A percentile compares a stretch with the other conserved stretches of the same genome.
These are phyloP conservation scores for Bombus superbus DNA, from an alignment of 1,140 invertebrate genomes.

Conservation along the genomic window DNA sequence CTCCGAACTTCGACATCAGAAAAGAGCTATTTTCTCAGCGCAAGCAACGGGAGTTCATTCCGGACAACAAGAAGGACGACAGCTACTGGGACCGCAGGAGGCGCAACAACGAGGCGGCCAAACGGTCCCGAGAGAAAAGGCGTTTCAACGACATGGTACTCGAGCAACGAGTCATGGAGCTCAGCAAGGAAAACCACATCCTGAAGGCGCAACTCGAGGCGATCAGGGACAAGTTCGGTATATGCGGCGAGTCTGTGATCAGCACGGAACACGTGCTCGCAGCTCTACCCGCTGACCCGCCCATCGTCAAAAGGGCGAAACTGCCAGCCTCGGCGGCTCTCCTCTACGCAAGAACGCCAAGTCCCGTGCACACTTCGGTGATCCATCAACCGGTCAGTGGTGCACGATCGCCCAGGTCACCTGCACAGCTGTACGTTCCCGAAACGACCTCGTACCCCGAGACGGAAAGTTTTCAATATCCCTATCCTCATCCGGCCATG, in stretches of 20 bases:
- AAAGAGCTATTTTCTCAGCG: slow-evolving; percentile 93
- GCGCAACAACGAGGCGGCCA: slow-evolving; percentile 98
- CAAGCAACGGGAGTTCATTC: slow-evolving; percentile 98
- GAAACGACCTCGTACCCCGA: slow-evolving; percentile 76
- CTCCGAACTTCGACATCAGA: slow-evolving; percentile 84
- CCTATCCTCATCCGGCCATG: slow-evolving; percentile 82
- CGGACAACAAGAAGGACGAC: slow-evolving; percentile 98
- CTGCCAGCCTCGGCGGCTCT: slow-evolving; percentile 81
- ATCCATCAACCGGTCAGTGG: slow-evolving; percentile 85
- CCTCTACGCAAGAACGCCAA: slow-evolving; percentile 85
- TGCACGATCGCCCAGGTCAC: slow-evolving; percentile 78
- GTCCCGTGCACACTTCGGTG: slow-evolving; percentile 87
- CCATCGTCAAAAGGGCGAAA: slow-evolving; percentile 92
- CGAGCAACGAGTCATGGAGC: slow-evolving; percentile 95
- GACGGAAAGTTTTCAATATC: slow-evolving; percentile 80
- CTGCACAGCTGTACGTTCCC: slow-evolving; percentile 77
- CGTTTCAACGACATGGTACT: slow-evolving; percentile 98
- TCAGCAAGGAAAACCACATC: slow-evolving; percentile 97
- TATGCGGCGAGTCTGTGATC: slow-evolving; percentile 92
- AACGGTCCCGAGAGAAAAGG: slow-evolving; percentile 96
- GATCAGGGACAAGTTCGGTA: slow-evolving; percentile 96
- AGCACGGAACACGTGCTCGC: slow-evolving; percentile 94
- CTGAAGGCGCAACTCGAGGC: slow-evolving; percentile 95
- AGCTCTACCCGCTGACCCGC: slow-evolving; percentile 91
- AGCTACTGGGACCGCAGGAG: slow-evolving; percentile 98